These are phyloP conservation scores for Spilogale gracilis DNA, from an alignment of 2,113 vertebrate genomes.

Conservation along the genomic window DNA sequence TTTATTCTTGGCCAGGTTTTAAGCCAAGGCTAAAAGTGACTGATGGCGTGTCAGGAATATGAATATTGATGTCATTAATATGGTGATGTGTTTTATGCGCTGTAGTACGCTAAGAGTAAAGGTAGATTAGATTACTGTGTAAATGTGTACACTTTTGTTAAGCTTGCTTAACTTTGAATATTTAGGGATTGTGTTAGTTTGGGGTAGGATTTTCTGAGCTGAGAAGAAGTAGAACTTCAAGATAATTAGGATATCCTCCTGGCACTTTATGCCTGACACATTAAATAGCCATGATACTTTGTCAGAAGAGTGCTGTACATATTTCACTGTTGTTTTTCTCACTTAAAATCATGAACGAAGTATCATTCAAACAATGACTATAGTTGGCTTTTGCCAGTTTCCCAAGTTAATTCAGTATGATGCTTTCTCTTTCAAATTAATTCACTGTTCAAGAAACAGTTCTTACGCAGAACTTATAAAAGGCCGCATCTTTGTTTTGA, in stretches of 20 bases:
- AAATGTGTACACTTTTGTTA: not conserved
- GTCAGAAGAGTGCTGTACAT: not conserved
- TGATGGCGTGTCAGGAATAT: not conserved
- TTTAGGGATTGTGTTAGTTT: slow-evolving; percentile 20
- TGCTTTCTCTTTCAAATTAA: not conserved
- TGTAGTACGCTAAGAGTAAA: not conserved
- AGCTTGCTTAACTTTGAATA: not conserved
- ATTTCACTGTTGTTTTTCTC: not conserved
- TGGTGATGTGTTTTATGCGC: not conserved
- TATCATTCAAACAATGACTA: not conserved
- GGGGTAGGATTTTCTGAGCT: slow-evolving; percentile 38
- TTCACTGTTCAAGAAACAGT: not conserved
- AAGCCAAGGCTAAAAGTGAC: not conserved
- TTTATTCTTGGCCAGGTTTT: slow-evolving; percentile 40
- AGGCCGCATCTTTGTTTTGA: slow-evolving; percentile 2
- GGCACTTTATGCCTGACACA: slow-evolving; percentile 19
- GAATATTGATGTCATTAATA: slow-evolving; percentile 6
- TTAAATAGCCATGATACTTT: not conserved
- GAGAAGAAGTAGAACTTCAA: not conserved
- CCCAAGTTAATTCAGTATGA: not conserved
- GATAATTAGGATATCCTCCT: not conserved
- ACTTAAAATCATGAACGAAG: slow-evolving; percentile 6
- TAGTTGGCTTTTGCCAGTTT: not conserved
- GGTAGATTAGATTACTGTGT: not conserved
- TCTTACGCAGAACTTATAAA: slow-evolving; percentile 7